Percentiles rank a stretch among this genome's conserved stretches.
These are phyloP conservation scores for Mythimna ferrago DNA, from an alignment of 2,888 invertebrate genomes.

Conservation along the genomic window DNA sequence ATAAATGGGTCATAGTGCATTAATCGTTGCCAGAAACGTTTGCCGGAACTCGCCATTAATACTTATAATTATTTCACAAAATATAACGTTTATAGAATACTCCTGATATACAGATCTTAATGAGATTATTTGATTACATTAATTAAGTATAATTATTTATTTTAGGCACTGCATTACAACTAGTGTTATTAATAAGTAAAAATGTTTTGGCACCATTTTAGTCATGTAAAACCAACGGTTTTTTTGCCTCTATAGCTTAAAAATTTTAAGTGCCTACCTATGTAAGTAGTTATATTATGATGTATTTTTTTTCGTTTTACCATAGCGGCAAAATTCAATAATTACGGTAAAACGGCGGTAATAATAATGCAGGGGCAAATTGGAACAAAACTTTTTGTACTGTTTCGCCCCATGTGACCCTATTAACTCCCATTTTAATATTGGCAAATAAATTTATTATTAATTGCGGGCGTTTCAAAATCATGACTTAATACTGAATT, in stretches of 20 bases:
- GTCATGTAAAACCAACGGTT: slow-evolving; percentile 55
- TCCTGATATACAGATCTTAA: slow-evolving; percentile 69
- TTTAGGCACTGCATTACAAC: slow-evolving; percentile 62
- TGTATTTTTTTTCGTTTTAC: background rate
- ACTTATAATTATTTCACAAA: slow-evolving; percentile 35
- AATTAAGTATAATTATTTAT: slow-evolving; percentile 36
- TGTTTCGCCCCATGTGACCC: background rate
- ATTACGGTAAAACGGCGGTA: background rate
- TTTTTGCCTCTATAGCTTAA: slow-evolving; percentile 57
- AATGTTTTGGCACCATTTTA: slow-evolving; percentile 66
- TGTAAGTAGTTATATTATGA: background rate
- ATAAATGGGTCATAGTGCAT: background rate
- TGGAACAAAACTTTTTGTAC: background rate
- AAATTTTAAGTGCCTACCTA: slow-evolving; percentile 9
- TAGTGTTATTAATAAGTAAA: slow-evolving; percentile 55
- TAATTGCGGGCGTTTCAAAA: slow-evolving; percentile 10
- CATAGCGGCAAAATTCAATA: background rate
- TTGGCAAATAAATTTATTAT: background rate
- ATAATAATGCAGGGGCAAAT: background rate
- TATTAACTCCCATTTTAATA: background rate
- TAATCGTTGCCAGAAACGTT: background rate
- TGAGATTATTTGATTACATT: slow-evolving; percentile 62
- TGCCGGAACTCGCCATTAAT: background rate
- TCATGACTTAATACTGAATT: slow-evolving; percentile 51
- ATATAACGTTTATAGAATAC: slow-evolving; percentile 53